phyloP scores from a whole-genome alignment of 2,113 vertebrate species.

The Scophthalmus maximus region DNA sequence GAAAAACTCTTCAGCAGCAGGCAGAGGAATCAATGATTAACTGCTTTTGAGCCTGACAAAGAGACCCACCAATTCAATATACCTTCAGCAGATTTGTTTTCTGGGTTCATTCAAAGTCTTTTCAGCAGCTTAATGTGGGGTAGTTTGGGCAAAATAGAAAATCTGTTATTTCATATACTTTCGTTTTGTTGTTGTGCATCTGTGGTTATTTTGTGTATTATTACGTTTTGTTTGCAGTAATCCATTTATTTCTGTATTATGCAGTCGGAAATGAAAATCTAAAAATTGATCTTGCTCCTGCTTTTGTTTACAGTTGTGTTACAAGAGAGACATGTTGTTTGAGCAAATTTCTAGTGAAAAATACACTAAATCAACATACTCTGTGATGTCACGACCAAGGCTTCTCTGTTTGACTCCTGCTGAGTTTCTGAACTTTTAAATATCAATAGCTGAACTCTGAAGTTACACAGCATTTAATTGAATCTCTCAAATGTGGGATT shows the following conservation, averaged over 20 bases:
- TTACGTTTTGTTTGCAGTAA: constrained; percentile 3
- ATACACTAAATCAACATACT: background rate
- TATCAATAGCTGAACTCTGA: background rate
- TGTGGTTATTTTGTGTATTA: constrained; percentile 27
- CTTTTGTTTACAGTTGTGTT: constrained; percentile 13
- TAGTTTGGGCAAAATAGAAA: constrained; percentile 37
- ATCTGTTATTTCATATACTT: constrained; percentile 34
- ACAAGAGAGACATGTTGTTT: constrained; percentile 10
- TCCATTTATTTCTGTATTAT: constrained; percentile 29
- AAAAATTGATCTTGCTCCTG: constrained; percentile 10
- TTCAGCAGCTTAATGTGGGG: constrained; percentile 31
- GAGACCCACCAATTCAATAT: constrained; percentile 63
- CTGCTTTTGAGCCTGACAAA: constrained; percentile 68
- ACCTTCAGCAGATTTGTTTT: constrained; percentile 54
- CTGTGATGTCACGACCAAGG: background rate
- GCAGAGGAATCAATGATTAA: constrained; percentile 65
- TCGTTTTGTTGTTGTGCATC: constrained; percentile 36
- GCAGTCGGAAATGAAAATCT: constrained; percentile 20
- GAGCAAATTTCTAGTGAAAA: constrained; percentile 11
- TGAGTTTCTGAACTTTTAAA: background rate
- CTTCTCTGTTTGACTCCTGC: background rate
- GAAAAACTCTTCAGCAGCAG: constrained; percentile 47
- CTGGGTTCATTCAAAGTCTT: constrained; percentile 44
- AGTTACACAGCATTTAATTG: too few relatives aligned
- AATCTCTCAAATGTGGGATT: too few relatives aligned